phyloP scores from a whole-genome alignment of 2,888 invertebrate genomes.

The Plebejus melissa region DNA sequence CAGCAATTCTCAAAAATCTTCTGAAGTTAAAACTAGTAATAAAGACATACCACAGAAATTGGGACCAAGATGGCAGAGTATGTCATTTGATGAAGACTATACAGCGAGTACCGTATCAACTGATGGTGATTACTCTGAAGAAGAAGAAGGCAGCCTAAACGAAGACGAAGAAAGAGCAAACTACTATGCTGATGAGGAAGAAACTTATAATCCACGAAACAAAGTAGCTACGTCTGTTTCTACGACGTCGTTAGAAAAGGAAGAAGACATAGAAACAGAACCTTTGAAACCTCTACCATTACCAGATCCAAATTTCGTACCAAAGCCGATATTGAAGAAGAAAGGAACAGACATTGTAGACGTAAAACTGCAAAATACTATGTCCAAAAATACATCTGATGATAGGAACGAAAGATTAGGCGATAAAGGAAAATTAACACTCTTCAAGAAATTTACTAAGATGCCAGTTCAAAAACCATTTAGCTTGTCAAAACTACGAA shows the following conservation, averaged over 20 bases:
- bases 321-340: slow-evolving; percentile 88
- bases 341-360: slow-evolving; percentile 58
- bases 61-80: slow-evolving; percentile 66
- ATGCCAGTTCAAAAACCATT: slow-evolving; percentile 62
- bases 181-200: slow-evolving; percentile 76
- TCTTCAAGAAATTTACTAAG: slow-evolving; percentile 68
- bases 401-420: slow-evolving; percentile 45
- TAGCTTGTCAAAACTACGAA: slow-evolving; percentile 59
- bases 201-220: slow-evolving; percentile 83
- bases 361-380: slow-evolving; percentile 35
- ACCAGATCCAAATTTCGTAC: slow-evolving; percentile 84
- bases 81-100: slow-evolving; percentile 80
- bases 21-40: slow-evolving; percentile 2
- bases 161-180: slow-evolving; percentile 55
- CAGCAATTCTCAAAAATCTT: slow-evolving; percentile 2
- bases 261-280: slow-evolving; percentile 78
- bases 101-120: slow-evolving; percentile 82
- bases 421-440: slow-evolving; percentile 51
- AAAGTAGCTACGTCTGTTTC: slow-evolving; percentile 59
- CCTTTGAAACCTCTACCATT: slow-evolving; percentile 80
- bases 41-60: slow-evolving; percentile 48
- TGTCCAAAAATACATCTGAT: slow-evolving; percentile 40
- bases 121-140: slow-evolving; percentile 63
- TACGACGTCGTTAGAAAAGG: slow-evolving; percentile 55
- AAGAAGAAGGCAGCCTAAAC: slow-evolving; percentile 55